Conservation (phyloP, 2,888 invertebrate species). For the Sinopyrophorus schimmeli region DNA sequence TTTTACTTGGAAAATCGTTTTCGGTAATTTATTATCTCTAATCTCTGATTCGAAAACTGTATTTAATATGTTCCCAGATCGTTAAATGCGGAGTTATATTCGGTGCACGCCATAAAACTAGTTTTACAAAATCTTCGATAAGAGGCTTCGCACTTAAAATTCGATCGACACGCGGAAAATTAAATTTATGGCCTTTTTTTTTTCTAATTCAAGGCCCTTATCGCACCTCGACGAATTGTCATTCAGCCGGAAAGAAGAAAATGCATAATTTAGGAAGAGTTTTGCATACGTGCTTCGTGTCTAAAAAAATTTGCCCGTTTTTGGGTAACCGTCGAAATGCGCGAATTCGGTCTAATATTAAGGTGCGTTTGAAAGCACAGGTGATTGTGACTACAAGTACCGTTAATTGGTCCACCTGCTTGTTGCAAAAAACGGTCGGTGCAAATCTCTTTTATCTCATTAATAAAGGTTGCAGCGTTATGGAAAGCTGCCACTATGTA, state of each 20-base stretch:
- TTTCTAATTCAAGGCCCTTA: conserved; percentile 26
- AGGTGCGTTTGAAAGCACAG: conserved; percentile 47
- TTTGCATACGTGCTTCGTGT: conserved; percentile 11
- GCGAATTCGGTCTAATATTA: conserved; percentile 22
- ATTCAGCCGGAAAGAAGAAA: conserved; percentile 19
- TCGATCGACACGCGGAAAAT: conserved; percentile 22
- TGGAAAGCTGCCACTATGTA: conserved; percentile 7
- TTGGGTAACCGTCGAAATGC: too few species aligned
- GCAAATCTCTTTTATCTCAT: conserved; percentile 35
- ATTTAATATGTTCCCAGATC: too few species aligned
- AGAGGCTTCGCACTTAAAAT: conserved; percentile 28
- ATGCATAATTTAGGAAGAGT: conserved; percentile 15
- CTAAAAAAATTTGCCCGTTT: too few species aligned
- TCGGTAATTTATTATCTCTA: too few species aligned
- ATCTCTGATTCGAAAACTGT: too few species aligned
- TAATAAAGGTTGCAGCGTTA: conserved; percentile 12
- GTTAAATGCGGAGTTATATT: too few species aligned
- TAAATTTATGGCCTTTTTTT: conserved; percentile 17
- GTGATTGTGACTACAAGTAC: conserved; percentile 55
- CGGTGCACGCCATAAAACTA: too few species aligned
- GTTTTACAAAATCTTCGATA: too few species aligned
- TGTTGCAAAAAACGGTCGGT: conserved; percentile 38
- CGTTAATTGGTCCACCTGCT: conserved; percentile 56
- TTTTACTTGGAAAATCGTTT: too few species aligned
- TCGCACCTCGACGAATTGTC: conserved; percentile 26